A percentile compares a stretch with the other conserved stretches of the same genome.
These are phyloP conservation scores for Eucidaris tribuloides DNA, from an alignment of 35 echinoderm and acorn worm species.

Conservation along the genomic window DNA sequence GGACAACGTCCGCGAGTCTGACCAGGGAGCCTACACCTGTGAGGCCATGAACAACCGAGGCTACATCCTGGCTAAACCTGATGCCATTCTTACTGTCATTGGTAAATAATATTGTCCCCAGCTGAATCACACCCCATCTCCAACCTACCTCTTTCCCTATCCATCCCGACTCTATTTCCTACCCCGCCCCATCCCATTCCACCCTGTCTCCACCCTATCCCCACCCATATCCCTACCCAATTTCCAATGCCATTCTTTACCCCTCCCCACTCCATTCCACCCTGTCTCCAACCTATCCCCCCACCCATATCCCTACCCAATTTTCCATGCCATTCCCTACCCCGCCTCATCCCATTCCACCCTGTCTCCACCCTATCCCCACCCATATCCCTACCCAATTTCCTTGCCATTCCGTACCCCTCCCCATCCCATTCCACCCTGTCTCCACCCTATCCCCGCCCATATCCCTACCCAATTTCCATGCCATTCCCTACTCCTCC, in stretches of 20 bases:
- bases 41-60: conserved; percentile 89
- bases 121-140: too few relatives aligned
- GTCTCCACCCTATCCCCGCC: not conserved
- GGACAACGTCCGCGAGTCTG: conserved; percentile 62
- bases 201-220: not conserved
- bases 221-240: not conserved
- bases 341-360: not conserved
- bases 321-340: too few relatives aligned
- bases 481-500: not conserved
- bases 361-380: not conserved
- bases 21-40: conserved; percentile 95
- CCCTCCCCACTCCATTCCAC: too few relatives aligned
- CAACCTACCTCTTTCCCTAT: too few relatives aligned
- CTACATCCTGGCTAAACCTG: conserved; percentile 81
- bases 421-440: not conserved
- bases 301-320: not conserved
- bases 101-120: too few relatives aligned
- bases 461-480: not conserved
- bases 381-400: not conserved
- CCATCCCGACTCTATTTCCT: too few relatives aligned
- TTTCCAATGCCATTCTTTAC: not conserved
- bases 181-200: not conserved
- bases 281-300: too few relatives aligned
- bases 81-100: conserved; percentile 88
- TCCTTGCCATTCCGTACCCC: not conserved